Conservation (phyloP, 2,888 invertebrate species). For the Phortica okadai region DNA sequence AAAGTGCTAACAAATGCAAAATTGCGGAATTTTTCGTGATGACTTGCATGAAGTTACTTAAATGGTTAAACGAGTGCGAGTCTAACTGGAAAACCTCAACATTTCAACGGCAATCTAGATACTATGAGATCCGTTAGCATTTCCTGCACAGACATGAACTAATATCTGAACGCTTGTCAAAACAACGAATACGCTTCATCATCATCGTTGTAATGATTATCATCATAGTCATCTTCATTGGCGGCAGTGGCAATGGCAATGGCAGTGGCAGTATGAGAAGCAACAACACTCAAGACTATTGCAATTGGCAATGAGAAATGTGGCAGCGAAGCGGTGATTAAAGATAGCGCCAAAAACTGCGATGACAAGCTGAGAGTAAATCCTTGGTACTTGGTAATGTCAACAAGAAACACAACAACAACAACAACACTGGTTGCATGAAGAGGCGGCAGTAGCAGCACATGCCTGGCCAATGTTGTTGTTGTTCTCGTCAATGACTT, state of each 20-base stretch:
- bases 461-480: conserved; percentile 37
- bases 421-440: not conserved
- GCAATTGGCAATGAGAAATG: conserved; percentile 38
- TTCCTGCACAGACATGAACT: conserved; percentile 42
- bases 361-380: conserved; percentile 25
- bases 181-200: conserved; percentile 42
- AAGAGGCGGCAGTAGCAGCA: conserved; percentile 31
- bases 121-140: conserved; percentile 55
- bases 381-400: conserved; percentile 42
- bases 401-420: conserved; percentile 4
- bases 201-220: not conserved
- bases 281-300: not conserved
- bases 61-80: conserved; percentile 30
- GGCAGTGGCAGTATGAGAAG: conserved; percentile 13
- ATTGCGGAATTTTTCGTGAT: conserved; percentile 59
- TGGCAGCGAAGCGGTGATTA: conserved; percentile 35
- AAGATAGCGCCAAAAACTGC: conserved; percentile 35
- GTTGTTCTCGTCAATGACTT: conserved; percentile 60
- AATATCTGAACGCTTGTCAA: conserved; percentile 57
- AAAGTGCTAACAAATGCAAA: conserved; percentile 64
- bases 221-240: not conserved
- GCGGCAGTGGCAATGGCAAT: conserved; percentile 5
- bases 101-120: conserved; percentile 37
- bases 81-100: conserved; percentile 8
- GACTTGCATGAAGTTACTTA: conserved; percentile 37